Evolutionary conservation across 2,888 invertebrate genomes (phyloP), one percentile per base, ranked within the genome.

Genomic region (Zygothrica quintamaculata): DNA sequence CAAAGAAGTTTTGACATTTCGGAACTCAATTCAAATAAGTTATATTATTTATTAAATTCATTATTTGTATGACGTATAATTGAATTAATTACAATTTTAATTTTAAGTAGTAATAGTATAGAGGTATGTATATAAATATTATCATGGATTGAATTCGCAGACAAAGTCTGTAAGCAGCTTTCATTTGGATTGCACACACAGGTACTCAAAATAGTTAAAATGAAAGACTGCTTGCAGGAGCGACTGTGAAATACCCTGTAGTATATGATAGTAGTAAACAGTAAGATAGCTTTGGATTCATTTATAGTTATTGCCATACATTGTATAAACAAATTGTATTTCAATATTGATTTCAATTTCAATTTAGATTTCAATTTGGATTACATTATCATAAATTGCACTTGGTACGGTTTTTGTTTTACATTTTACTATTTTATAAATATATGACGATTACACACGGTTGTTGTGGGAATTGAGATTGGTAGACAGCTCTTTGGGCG

Each of bases 351-450:
- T n/a, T n/a, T n/a, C n/a, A n/a, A n/a, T n/a, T n/a, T n/a, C n/a
- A n/a, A n/a, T n/a, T n/a, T n/a, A n/a, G n/a, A n/a, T n/a, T n/a
- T n/a, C n/a, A n/a, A n/a, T n/a, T n/a, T n/a, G n/a, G 52, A 40
- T 67, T 66, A 52, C 3, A 37, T 65, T 58, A 51, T 74, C 71
- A 65, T 59, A 78, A 78, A 78, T 78, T 82, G 78, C 84, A 82
- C 79, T 82, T 82, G 80, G 70, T 78, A 79, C 64, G 76, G 57
- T 46, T 2, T 52, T 55, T 55, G 74, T 48, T 74, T 73, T 55
- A 70, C 57, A 77, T 70, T 60, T 65, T 60, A 61, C 51, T 60
- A 39, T 47, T 48, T 56, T 47, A 67, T 26, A 26, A 44, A 37
- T 42, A 47, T 42, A 25, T 31, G 40, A 22, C 2, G n/a, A 7